These are phyloP conservation scores for Hyphantria cunea DNA, from an alignment of 1,140 invertebrate species.

Conservation along the genomic window DNA sequence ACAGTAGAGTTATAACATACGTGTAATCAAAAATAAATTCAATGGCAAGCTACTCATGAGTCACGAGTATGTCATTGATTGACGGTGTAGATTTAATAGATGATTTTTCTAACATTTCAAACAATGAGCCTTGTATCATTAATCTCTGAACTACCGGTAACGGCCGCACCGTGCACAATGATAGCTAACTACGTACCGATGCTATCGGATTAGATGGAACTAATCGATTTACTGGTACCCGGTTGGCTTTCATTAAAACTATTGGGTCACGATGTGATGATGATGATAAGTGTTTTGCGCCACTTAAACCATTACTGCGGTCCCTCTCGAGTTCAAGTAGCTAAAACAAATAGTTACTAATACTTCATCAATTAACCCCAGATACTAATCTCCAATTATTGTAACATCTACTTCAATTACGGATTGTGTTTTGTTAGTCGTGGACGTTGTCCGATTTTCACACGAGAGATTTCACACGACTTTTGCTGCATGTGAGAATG, in stretches of 20 bases:
- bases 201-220: conserved; percentile 57
- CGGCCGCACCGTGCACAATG: conserved; percentile 48
- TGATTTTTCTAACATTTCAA: conserved; percentile 64
- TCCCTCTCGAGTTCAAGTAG: conserved; percentile 1
- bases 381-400: conserved; percentile 5
- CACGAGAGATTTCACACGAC: too few species aligned
- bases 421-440: conserved; percentile 14
- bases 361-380: conserved; percentile 26
- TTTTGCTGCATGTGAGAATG: too few species aligned
- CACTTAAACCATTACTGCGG: conserved; percentile 38
- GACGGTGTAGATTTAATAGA: conserved; percentile 52
- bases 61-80: conserved; percentile 51
- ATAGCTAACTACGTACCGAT: conserved; percentile 59
- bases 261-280: conserved; percentile 54
- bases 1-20: too few species aligned
- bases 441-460: too few species aligned
- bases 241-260: conserved; percentile 60
- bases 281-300: conserved; percentile 43
- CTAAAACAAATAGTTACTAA: conserved; percentile 29
- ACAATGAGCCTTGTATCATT: conserved; percentile 60
- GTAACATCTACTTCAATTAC: conserved; percentile 21
- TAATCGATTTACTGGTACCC: conserved; percentile 55
- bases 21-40: conserved; percentile 28
- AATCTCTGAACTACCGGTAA: conserved; percentile 64
- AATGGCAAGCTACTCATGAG: conserved; percentile 50